Evolutionary conservation across 2,888 invertebrate genomes (phyloP).

Genomic region (Diplolepis rosae): DNA sequence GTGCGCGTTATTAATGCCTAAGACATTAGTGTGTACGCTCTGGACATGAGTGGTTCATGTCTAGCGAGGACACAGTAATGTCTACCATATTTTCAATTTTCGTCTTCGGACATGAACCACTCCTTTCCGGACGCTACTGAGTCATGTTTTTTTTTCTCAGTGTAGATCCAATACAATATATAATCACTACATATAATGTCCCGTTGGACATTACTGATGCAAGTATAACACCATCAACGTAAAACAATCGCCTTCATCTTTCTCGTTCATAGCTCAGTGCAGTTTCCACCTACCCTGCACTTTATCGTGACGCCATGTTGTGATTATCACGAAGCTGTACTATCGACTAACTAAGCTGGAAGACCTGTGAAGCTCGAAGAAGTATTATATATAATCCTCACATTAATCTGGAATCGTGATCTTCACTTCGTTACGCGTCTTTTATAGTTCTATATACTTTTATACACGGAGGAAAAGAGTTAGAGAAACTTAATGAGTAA

Average conservation of each 20-base stretch:
- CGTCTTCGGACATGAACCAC: no score
- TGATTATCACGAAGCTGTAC: constrained; percentile 44
- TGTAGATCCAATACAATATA: no score
- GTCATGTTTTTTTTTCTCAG: no score
- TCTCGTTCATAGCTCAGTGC: constrained; percentile 35
- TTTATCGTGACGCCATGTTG: constrained; percentile 47
- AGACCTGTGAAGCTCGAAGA: constrained; percentile 38
- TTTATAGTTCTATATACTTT: no score
- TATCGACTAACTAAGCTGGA: constrained; percentile 42
- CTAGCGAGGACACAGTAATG: no score
- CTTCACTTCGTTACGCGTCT: constrained; percentile 4
- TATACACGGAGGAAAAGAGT: no score
- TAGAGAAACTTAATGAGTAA: no score
- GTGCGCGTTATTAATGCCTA: no score
- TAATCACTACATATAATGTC: constrained; percentile 47
- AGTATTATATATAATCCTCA: constrained; percentile 3
- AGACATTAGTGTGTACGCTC: no score
- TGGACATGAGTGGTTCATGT: no score
- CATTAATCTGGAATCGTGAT: constrained; percentile 4
- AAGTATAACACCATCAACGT: constrained; percentile 38
- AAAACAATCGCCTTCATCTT: constrained; percentile 42
- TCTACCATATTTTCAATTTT: no score
- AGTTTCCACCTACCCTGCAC: constrained; percentile 37
- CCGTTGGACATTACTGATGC: constrained; percentile 38
- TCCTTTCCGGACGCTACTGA: no score